Evolutionary conservation across 2,888 invertebrate species (phyloP).

Genomic region (Sepioteuthis lessoniana): DNA sequence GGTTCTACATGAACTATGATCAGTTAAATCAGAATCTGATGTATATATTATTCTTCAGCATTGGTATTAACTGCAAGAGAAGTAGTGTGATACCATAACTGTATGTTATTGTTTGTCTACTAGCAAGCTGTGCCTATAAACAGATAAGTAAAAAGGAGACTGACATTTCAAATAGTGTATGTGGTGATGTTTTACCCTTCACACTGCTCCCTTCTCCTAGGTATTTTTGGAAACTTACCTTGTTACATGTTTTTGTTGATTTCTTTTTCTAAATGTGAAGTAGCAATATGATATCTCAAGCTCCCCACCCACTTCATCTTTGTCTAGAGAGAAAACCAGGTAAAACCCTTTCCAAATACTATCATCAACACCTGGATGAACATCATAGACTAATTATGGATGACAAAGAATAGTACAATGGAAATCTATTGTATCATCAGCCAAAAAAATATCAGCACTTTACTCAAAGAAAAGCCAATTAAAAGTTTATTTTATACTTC

Average conservation of each 20-base stretch:
- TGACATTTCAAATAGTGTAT: neutral
- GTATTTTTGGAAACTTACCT: neutral
- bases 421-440: neutral
- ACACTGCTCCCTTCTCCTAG: neutral
- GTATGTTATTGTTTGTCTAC: constrained; percentile 33
- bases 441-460: neutral
- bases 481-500: no score
- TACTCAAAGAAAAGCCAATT: no score
- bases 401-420: neutral
- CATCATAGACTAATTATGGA: neutral
- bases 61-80: neutral
- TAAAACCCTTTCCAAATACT: neutral
- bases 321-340: neutral
- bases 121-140: neutral
- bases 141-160: neutral
- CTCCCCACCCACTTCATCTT: neutral
- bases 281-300: neutral
- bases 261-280: neutral
- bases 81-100: neutral
- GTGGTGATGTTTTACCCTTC: neutral
- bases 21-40: neutral
- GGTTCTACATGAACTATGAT: neutral
- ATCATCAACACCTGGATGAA: neutral
- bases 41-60: neutral
- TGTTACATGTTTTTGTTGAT: neutral